Evolutionary conservation across 2,797 vertebrate genomes (phyloP), one percentile per base, ranked within the genome.

Genomic region (Clarias pachynema): DNA sequence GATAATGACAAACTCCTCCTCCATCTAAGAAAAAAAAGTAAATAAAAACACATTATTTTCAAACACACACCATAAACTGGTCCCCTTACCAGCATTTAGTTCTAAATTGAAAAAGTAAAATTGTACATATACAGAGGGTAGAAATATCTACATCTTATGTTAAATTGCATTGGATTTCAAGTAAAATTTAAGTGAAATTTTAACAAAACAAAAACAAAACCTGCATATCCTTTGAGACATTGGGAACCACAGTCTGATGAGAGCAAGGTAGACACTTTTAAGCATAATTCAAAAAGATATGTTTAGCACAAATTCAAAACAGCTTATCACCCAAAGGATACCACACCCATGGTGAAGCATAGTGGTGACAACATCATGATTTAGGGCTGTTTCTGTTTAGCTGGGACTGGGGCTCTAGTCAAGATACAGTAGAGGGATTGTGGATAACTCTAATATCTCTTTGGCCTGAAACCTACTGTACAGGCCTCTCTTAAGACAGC

Each of bases 11-110:
- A 34, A 34, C 34, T 9, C 14, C 0, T n/a, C 59, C 5, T 26
- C 62, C 73, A 84, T 84, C 83, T 69, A 83, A 68, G 34, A 44
- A 56, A 16, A 16, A 16, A 5, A 22, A 82, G 2, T 37, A 0
- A n/a, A 26, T 2, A 29, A 8, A 37, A 40, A 16, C 14, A 81
- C 6, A 15, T 29, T 70, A 44, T 4, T 29, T 56, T 74, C 1
- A n/a, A n/a, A 26, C 20, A 18, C 29, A 69, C 18, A 31, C 31
- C 1, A 70, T 22, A 37, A 69, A 37, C 31, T 16, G 40, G 40
- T 73, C 12, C 4, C 34, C 40, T 40, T 40, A 40, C 40, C 6
- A 40, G 40, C 40, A 8, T 44, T 8, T 44, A 44, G 40, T 9
- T 44, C 44, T 44, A 44, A 44, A 44, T 44, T 8, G 24, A 63